Evolutionary conservation across 2,113 vertebrate genomes (phyloP).

Genomic region (Sciurus niger): DNA sequence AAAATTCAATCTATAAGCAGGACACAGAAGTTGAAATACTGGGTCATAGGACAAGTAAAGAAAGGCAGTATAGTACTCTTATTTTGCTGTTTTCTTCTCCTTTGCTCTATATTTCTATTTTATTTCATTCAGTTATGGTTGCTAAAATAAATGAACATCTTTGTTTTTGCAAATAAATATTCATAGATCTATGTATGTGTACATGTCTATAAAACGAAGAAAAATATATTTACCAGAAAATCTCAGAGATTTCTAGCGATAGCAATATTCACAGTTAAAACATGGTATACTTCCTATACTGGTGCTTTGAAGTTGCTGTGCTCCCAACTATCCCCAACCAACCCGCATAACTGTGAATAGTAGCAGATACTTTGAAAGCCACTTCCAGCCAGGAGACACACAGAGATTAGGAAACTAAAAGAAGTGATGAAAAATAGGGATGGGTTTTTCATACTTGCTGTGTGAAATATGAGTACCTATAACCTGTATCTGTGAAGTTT

Average conservation of each 20-base stretch:
- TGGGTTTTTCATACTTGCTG: not conserved
- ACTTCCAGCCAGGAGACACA: not conserved
- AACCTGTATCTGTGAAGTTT: not conserved
- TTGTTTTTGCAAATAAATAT: constrained; percentile 72
- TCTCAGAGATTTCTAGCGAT: constrained; percentile 3
- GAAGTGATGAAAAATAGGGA: not conserved
- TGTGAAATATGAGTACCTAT: not conserved
- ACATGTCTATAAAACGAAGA: constrained; percentile 31
- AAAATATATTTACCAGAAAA: constrained; percentile 35
- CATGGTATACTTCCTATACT: not conserved
- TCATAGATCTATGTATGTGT: constrained; percentile 63
- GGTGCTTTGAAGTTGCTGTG: not conserved
- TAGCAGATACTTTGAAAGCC: not conserved
- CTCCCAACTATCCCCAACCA: not conserved
- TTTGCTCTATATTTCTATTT: constrained; percentile 44
- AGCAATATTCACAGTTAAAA: not conserved
- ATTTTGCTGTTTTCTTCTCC: not conserved
- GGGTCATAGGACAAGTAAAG: not conserved
- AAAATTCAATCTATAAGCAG: constrained; percentile 1
- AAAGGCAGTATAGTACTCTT: not conserved
- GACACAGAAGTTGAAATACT: not conserved
- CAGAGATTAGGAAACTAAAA: constrained; percentile 20
- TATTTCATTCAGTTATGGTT: constrained; percentile 53
- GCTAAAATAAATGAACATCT: constrained; percentile 71
- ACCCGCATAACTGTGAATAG: not conserved